A percentile compares a stretch with the other conserved stretches of the same genome.
phyloP scores from a whole-genome alignment of 1,140 invertebrate species.

The Sesamia nonagrioides region DNA sequence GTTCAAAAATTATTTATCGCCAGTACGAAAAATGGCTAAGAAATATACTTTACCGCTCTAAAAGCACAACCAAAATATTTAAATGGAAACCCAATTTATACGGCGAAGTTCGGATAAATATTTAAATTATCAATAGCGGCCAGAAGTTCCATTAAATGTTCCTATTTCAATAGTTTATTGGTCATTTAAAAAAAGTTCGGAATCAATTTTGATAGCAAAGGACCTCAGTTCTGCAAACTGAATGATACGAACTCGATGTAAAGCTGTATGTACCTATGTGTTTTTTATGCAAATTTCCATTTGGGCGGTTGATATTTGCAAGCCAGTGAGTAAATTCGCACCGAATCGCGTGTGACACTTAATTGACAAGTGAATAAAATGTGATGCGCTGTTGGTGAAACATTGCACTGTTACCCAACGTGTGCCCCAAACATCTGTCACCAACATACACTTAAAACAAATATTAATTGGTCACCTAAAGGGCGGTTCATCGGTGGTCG shows the following conservation, averaged over 20 bases:
- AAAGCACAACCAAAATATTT: conserved; percentile 47
- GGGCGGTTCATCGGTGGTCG: conserved; percentile 54
- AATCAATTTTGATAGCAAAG: conserved; percentile 45
- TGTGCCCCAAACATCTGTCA: conserved; percentile 54
- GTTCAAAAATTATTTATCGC: neutral
- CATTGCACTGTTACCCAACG: conserved; percentile 54
- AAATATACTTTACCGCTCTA: neutral
- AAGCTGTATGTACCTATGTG: conserved; percentile 65
- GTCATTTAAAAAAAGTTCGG: conserved; percentile 53
- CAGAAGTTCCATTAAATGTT: conserved; percentile 35
- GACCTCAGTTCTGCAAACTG: conserved; percentile 32
- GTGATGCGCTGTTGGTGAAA: conserved; percentile 70
- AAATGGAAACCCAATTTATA: conserved; percentile 43
- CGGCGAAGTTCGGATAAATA: conserved; percentile 50
- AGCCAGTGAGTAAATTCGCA: conserved; percentile 81
- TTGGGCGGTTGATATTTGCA: conserved; percentile 79
- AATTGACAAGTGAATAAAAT: conserved; percentile 84
- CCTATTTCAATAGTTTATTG: conserved; percentile 51
- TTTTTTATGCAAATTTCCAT: conserved; percentile 85
- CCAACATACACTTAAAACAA: conserved; percentile 67
- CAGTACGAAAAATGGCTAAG: neutral
- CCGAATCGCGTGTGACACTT: conserved; percentile 81
- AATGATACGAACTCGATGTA: conserved; percentile 51
- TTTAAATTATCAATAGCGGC: conserved; percentile 52
- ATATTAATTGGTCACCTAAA: conserved; percentile 73